These are phyloP conservation scores for Mesorhabditis sp. DNA, from an alignment of 2,888 invertebrate genomes.

Conservation along the genomic window DNA sequence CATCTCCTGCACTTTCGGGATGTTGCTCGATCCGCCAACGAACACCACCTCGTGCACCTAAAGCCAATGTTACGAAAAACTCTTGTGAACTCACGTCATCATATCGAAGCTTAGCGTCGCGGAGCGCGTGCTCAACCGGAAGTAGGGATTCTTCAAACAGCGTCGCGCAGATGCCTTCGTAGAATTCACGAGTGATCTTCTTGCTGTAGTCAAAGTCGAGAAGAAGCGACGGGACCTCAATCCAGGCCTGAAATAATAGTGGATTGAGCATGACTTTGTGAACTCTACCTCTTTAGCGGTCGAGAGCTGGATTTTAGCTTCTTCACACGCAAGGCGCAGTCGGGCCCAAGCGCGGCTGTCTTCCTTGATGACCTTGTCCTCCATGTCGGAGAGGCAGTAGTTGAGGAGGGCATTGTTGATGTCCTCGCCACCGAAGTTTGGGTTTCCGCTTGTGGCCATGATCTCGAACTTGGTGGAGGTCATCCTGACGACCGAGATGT, in stretches of 20 bases:
- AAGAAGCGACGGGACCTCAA: neutral
- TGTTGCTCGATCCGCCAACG: neutral
- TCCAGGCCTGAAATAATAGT: neutral
- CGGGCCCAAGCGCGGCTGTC: neutral
- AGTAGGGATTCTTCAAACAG: neutral
- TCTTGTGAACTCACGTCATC: neutral
- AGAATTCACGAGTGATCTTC: neutral
- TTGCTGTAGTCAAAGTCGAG: neutral
- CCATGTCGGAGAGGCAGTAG: neutral
- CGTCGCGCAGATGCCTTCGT: neutral
- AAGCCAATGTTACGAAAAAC: neutral
- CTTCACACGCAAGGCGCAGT: neutral
- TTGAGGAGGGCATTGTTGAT: neutral
- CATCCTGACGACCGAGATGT: neutral
- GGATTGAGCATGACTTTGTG: too few species aligned
- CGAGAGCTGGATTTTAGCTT: neutral
- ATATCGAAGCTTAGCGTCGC: neutral
- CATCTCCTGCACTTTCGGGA: neutral
- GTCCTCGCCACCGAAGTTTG: neutral
- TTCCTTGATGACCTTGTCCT: neutral
- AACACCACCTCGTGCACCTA: neutral
- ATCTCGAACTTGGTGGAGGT: neutral
- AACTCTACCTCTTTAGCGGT: neutral
- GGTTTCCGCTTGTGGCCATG: neutral
- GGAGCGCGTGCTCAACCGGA: neutral